A percentile compares a stretch with the other conserved stretches of the same genome.
phyloP scores from a whole-genome alignment of 92 coral and sea anemone species.

The Galaxea fascicularis region DNA sequence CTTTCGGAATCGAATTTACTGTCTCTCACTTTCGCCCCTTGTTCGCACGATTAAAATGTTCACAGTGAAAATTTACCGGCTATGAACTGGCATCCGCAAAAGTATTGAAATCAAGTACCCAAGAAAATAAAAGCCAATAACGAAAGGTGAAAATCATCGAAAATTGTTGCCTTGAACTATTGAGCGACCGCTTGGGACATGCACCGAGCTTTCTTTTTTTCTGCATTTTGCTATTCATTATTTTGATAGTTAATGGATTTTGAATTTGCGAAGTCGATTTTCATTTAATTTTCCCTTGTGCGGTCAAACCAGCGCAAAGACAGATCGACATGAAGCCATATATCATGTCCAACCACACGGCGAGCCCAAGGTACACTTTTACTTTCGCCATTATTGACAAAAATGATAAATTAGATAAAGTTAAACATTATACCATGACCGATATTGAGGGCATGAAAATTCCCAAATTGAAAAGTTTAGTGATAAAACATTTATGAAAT shows the following conservation, averaged over 20 bases:
- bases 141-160: neutral
- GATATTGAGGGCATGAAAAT: slow-evolving; percentile 69
- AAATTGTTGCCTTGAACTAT: neutral
- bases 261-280: neutral
- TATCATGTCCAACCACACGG: slow-evolving; percentile 24
- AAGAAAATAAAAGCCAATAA: neutral
- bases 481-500: slow-evolving; percentile 76
- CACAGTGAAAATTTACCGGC: no score
- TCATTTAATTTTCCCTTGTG: slow-evolving; percentile 23
- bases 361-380: slow-evolving; percentile 34
- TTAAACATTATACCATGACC: slow-evolving; percentile 82
- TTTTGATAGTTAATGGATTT: neutral
- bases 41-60: no score
- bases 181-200: neutral
- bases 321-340: slow-evolving; percentile 4
- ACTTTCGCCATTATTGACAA: slow-evolving; percentile 63
- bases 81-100: neutral
- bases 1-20: no score
- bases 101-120: neutral
- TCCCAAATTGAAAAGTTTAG: slow-evolving; percentile 85
- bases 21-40: no score
- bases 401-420: slow-evolving; percentile 67
- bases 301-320: slow-evolving; percentile 28
- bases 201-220: neutral
- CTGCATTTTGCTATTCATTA: neutral